These are phyloP conservation scores for Sesia bembeciformis DNA, from an alignment of 2,888 invertebrate genomes.

Conservation along the genomic window DNA sequence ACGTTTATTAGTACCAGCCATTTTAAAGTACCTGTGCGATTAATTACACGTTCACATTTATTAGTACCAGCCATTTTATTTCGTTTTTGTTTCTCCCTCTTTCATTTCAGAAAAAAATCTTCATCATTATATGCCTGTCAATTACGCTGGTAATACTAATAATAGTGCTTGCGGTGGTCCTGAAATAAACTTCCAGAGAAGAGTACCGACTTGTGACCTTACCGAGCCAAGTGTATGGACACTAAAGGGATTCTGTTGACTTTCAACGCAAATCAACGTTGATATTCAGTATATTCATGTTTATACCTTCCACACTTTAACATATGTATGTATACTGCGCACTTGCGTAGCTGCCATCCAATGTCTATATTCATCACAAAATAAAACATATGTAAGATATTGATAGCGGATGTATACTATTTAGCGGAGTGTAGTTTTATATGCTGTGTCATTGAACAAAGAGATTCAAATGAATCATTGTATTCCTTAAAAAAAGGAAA, in stretches of 20 bases:
- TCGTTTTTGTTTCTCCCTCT: constrained; percentile 70
- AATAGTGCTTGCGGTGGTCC: constrained; percentile 76
- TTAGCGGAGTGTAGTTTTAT: too few species aligned
- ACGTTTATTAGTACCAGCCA: constrained; percentile 10
- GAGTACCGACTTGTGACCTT: constrained; percentile 27
- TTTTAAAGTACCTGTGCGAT: constrained; percentile 4
- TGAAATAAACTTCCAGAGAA: constrained; percentile 32
- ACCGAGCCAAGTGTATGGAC: constrained; percentile 13
- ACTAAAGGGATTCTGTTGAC: constrained; percentile 1
- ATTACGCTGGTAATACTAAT: constrained; percentile 84
- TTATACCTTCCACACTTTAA: too few species aligned
- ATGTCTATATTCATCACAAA: too few species aligned
- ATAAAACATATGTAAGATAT: too few species aligned
- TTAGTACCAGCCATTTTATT: constrained; percentile 41
- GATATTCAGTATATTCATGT: too few species aligned
- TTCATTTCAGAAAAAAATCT: constrained; percentile 90
- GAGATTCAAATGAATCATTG: too few species aligned
- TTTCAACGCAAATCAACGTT: not conserved
- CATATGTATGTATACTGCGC: too few species aligned
- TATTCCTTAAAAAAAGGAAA: too few species aligned
- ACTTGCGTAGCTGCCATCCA: too few species aligned
- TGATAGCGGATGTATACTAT: too few species aligned
- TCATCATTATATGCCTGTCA: constrained; percentile 89
- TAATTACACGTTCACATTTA: not conserved
- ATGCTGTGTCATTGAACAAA: too few species aligned